Evolutionary conservation across 2,888 invertebrate genomes (phyloP).

Genomic region (Conops quadrifasciatus): DNA sequence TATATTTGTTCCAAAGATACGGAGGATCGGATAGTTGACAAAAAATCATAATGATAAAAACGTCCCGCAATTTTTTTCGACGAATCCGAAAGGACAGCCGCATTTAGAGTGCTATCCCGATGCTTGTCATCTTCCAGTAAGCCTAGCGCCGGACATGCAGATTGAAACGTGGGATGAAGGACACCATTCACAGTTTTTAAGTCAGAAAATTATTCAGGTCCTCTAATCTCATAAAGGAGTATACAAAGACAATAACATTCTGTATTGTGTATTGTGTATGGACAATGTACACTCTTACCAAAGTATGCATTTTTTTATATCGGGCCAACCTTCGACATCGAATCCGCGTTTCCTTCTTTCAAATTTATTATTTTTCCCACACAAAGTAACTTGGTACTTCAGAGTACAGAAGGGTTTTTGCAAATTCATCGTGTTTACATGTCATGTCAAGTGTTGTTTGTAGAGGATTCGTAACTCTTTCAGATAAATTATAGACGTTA

Average conservation of each 20-base stretch:
- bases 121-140: slow-evolving; percentile 38
- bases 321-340: not conserved
- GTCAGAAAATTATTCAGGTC: slow-evolving; percentile 30
- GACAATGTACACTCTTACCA: not conserved
- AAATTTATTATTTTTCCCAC: slow-evolving; percentile 3
- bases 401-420: slow-evolving; percentile 2
- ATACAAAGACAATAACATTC: slow-evolving; percentile 3
- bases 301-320: not conserved
- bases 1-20: slow-evolving; percentile 31
- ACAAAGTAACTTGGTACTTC: not conserved
- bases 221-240: slow-evolving; percentile 25
- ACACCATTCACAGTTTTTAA: slow-evolving; percentile 32
- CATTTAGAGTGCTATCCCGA: slow-evolving; percentile 34
- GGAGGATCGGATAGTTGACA: slow-evolving; percentile 37
- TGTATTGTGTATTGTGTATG: not conserved
- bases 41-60: slow-evolving; percentile 29
- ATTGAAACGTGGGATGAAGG: slow-evolving; percentile 23
- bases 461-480: slow-evolving; percentile 12
- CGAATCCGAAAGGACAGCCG: slow-evolving; percentile 33
- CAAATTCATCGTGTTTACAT: not conserved
- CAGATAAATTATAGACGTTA: not conserved
- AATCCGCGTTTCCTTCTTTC: not conserved
- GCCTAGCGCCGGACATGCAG: slow-evolving; percentile 24
- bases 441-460: not conserved
- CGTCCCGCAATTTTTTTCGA: slow-evolving; percentile 30